These are phyloP conservation scores for Macaca nemestrina DNA, from an alignment of 2,113 vertebrate species.

Conservation along the genomic window DNA sequence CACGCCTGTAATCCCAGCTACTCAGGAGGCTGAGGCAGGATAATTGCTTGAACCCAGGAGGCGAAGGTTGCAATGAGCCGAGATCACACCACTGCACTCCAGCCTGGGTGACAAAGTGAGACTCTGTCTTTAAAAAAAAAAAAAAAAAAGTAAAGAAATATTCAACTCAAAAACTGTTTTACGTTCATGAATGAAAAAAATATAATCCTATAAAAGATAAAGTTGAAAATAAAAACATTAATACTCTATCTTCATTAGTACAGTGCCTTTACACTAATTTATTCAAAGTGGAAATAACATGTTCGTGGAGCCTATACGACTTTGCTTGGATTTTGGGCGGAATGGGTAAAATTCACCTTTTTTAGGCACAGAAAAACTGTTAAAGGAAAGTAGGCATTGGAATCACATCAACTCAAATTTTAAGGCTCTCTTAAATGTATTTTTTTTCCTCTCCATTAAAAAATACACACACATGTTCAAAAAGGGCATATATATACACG, in stretches of 20 bases:
- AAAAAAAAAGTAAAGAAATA: background rate
- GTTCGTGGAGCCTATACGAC: background rate
- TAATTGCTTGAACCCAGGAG: too few relatives aligned
- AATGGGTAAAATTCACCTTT: background rate
- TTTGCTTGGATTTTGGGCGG: background rate
- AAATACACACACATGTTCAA: background rate
- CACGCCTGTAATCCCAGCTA: too few relatives aligned
- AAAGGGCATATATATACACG: background rate
- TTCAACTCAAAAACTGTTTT: background rate
- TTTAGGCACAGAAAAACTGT: background rate
- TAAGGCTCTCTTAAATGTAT: background rate
- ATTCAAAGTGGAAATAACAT: background rate
- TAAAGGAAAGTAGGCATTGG: background rate
- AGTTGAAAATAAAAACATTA: background rate
- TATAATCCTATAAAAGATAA: background rate
- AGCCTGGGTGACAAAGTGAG: too few relatives aligned
- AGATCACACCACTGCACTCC: too few relatives aligned
- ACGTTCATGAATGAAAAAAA: background rate
- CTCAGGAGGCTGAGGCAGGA: too few relatives aligned
- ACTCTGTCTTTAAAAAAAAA: background rate
- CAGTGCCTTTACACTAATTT: background rate
- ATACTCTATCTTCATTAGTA: background rate
- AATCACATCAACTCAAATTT: background rate
- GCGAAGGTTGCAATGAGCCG: too few relatives aligned
- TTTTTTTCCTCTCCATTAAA: background rate